phyloP scores from a whole-genome alignment of 2,797 vertebrate genomes.

The Morelia viridis region DNA sequence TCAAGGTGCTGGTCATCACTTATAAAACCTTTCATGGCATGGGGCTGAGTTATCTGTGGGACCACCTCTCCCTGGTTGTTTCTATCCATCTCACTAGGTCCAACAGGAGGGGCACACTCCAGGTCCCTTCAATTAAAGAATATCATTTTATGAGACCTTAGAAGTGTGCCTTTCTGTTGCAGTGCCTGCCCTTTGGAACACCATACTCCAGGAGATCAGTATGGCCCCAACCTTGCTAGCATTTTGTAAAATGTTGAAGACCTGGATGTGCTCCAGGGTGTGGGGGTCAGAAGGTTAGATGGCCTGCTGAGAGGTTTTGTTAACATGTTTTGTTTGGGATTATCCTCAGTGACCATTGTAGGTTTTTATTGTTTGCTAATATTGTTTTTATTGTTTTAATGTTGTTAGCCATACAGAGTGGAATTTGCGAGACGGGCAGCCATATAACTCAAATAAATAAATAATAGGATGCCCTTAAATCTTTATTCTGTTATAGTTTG shows the following conservation, averaged over 20 bases:
- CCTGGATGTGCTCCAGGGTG: neutral
- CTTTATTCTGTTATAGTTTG: slow-evolving; percentile 40
- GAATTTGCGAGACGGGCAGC: neutral
- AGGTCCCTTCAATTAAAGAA: neutral
- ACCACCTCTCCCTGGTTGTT: neutral
- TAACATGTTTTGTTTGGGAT: neutral
- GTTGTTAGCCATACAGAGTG: neutral
- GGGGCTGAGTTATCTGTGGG: neutral
- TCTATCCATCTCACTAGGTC: neutral
- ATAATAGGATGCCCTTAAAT: slow-evolving; percentile 35
- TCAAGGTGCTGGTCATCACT: neutral
- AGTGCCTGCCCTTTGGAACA: neutral
- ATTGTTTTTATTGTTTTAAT: neutral
- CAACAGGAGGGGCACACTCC: neutral
- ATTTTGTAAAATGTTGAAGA: neutral
- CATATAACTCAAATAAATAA: neutral
- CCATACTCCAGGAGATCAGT: neutral
- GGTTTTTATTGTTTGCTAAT: neutral
- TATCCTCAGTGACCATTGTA: neutral
- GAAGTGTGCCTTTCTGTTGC: neutral
- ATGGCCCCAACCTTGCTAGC: neutral
- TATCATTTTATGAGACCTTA: neutral
- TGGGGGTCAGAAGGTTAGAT: neutral
- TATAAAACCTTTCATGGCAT: neutral
- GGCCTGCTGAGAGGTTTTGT: neutral